phyloP scores from a whole-genome alignment of 1,140 invertebrate genomes.

The Macrosteles quadrilineatus region DNA sequence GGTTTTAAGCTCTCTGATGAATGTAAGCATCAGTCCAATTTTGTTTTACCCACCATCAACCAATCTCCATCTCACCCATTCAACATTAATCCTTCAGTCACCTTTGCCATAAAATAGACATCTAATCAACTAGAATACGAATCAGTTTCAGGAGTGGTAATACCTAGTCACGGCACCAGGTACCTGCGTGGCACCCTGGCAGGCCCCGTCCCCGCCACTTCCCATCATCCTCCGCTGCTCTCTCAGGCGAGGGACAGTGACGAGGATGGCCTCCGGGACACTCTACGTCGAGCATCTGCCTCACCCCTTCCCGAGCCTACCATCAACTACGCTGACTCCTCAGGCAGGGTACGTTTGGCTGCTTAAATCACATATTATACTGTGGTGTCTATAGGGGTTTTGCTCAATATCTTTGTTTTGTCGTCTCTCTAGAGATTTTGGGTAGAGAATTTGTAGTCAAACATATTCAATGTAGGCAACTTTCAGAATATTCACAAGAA shows the following conservation, averaged over 20 bases:
- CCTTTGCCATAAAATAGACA: no score
- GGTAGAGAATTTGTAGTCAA: not conserved
- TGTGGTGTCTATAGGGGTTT: not conserved
- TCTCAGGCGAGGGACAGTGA: slow-evolving; percentile 28
- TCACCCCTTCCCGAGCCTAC: not conserved
- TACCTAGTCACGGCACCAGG: not conserved
- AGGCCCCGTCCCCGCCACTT: not conserved
- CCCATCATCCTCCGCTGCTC: slow-evolving; percentile 21
- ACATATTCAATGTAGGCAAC: not conserved
- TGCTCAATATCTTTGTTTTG: not conserved
- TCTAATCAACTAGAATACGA: no score
- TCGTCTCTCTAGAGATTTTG: not conserved
- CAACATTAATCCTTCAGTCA: no score
- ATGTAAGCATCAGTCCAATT: no score
- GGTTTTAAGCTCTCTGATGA: no score
- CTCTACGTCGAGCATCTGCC: slow-evolving; percentile 1
- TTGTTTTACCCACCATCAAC: no score
- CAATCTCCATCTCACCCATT: no score
- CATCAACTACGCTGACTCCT: slow-evolving; percentile 27
- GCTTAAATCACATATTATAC: not conserved
- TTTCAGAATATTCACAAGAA: not conserved
- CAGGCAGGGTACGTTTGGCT: slow-evolving; percentile 21
- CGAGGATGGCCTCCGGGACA: slow-evolving; percentile 24
- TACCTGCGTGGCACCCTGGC: slow-evolving; percentile 13
- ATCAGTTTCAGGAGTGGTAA: not conserved